A percentile compares a stretch with the other conserved stretches of the same genome.
phyloP scores from a whole-genome alignment of 2,888 invertebrate species.

The Caenorhabditis sp. region DNA sequence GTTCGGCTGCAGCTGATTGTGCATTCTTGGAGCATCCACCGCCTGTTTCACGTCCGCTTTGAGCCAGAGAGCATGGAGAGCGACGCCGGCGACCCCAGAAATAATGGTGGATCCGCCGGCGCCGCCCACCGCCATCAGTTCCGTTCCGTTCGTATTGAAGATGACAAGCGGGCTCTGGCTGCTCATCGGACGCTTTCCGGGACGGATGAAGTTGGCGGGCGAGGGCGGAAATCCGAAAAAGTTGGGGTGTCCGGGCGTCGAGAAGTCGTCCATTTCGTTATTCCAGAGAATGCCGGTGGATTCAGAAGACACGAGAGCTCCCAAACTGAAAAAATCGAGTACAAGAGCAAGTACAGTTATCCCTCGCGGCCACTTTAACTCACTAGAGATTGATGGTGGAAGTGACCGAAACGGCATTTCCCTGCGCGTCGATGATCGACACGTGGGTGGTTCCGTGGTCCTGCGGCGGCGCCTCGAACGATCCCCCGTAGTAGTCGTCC shows the following conservation, averaged over 20 bases:
- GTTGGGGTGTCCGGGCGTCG: conserved; percentile 82
- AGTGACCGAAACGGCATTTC: conserved; percentile 93
- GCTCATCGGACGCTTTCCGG: conserved; percentile 89
- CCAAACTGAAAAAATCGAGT: conserved; percentile 88
- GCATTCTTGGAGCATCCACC: conserved; percentile 87
- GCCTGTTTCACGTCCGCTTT: conserved; percentile 80
- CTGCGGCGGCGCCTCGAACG: conserved; percentile 80
- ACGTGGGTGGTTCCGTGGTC: conserved; percentile 91
- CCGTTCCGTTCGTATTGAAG: conserved; percentile 88
- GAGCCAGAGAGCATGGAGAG: conserved; percentile 70
- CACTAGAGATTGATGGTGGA: conserved; percentile 91
- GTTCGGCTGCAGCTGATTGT: conserved; percentile 84
- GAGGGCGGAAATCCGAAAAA: conserved; percentile 83
- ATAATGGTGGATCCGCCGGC: conserved; percentile 78
- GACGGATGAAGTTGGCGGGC: conserved; percentile 87
- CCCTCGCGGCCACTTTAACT: conserved; percentile 77
- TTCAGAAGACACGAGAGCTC: conserved; percentile 85
- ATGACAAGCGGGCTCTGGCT: conserved; percentile 92
- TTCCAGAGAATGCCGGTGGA: conserved; percentile 92
- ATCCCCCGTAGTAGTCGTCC: conserved; percentile 76
- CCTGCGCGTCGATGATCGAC: conserved; percentile 86
- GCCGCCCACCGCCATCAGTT: conserved; percentile 71
- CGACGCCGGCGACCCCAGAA: conserved; percentile 73
- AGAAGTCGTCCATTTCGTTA: conserved; percentile 93
- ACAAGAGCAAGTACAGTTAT: no score